Conservation (phyloP, 2,888 invertebrate species). For the Thereva nobilitata region DNA sequence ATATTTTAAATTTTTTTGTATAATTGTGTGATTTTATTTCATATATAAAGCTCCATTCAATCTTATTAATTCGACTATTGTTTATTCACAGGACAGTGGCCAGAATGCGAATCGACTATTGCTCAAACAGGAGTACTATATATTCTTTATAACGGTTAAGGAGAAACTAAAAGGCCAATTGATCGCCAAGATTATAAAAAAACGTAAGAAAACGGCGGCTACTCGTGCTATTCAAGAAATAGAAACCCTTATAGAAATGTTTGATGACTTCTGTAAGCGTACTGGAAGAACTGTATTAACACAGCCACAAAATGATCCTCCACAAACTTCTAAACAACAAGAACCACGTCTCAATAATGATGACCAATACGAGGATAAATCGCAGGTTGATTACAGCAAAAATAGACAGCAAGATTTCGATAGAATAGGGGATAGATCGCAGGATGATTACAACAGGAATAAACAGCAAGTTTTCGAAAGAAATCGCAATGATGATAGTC, state of each 20-base stretch:
- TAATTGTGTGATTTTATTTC: no score
- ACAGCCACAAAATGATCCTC: background rate
- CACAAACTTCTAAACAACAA: background rate
- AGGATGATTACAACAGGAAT: no score
- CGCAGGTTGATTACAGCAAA: no score
- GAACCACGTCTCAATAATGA: background rate
- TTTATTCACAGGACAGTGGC: conserved; percentile 35
- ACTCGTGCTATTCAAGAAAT: conserved; percentile 15
- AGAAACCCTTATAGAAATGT: conserved; percentile 15
- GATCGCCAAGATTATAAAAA: conserved; percentile 19
- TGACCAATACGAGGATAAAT: no score
- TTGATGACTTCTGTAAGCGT: conserved; percentile 9
- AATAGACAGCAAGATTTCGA: no score
- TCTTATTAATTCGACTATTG: conserved; percentile 5
- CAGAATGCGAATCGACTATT: conserved; percentile 28
- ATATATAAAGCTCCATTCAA: background rate
- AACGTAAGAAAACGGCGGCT: conserved; percentile 4
- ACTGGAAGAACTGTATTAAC: no score
- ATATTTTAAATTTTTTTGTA: no score
- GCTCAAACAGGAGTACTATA: conserved; percentile 20
- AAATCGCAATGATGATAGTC: no score
- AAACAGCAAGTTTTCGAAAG: no score
- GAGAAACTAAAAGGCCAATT: conserved; percentile 31
- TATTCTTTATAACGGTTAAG: conserved; percentile 28
- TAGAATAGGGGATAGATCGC: no score